Evolutionary conservation across 2,113 vertebrate genomes (phyloP).

Genomic region (Odontophorus gujanensis): DNA sequence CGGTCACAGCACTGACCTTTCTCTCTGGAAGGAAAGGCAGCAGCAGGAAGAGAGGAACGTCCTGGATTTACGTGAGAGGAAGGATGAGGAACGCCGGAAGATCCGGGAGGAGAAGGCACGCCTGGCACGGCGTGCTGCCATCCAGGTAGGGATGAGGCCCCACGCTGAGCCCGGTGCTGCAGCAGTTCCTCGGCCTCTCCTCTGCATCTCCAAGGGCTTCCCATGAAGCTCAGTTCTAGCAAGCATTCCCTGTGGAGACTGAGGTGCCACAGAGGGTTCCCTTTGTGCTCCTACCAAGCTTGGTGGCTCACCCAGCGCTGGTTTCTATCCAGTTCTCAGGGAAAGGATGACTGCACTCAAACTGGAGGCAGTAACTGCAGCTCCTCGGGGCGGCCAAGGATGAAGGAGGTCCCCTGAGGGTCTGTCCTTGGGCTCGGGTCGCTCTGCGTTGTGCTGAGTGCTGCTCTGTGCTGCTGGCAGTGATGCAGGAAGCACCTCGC

Average conservation of each 20-base stretch:
- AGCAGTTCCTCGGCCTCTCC: neutral
- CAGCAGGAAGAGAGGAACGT: conserved; percentile 71
- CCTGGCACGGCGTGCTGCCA: conserved; percentile 84
- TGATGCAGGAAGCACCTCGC: fast-evolving
- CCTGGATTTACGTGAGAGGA: conserved; percentile 74
- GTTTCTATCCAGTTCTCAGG: neutral
- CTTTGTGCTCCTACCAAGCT: conserved; percentile 13
- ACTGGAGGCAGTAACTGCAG: neutral
- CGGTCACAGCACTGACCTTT: neutral
- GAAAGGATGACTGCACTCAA: neutral
- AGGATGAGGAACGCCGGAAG: conserved; percentile 82
- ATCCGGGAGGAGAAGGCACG: conserved; percentile 91
- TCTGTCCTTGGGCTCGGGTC: fast-evolving
- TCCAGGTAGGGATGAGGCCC: conserved; percentile 79
- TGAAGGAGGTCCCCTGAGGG: fast-evolving
- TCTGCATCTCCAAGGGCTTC: neutral
- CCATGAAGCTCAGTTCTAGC: neutral
- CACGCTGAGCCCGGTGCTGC: fast-evolving
- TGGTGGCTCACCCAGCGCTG: neutral
- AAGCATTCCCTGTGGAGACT: neutral
- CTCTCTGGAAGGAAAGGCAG: conserved; percentile 80
- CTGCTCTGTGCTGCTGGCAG: neutral
- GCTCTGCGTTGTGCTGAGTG: fast-evolving
- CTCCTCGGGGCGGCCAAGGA: fast-evolving
- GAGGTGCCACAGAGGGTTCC: neutral